phyloP scores from a whole-genome alignment of 2,113 vertebrate genomes.

The Pterocles burchelli region DNA sequence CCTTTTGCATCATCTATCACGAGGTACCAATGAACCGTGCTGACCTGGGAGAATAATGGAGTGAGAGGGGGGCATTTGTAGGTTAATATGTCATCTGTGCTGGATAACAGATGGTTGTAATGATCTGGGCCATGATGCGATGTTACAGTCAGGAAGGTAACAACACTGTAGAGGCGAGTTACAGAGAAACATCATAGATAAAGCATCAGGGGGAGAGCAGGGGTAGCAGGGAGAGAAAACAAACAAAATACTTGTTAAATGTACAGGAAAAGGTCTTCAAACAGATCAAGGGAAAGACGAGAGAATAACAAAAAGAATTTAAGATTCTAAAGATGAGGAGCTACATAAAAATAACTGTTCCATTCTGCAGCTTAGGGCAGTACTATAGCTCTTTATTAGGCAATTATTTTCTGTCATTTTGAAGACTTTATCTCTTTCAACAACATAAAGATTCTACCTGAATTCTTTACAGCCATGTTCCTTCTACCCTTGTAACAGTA shows the following conservation, averaged over 20 bases:
- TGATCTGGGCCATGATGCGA: neutral
- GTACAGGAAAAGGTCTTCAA: neutral
- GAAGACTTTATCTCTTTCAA: constrained; percentile 28
- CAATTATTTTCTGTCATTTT: constrained; percentile 59
- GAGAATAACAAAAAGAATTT: constrained; percentile 24
- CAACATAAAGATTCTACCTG: neutral
- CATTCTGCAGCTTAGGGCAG: constrained; percentile 42
- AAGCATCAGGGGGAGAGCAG: neutral
- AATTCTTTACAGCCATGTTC: neutral
- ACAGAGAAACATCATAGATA: neutral
- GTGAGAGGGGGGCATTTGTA: neutral
- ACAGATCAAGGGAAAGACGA: constrained; percentile 12
- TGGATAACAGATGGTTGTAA: constrained; percentile 15
- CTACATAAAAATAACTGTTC: constrained; percentile 48
- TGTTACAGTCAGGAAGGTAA: neutral
- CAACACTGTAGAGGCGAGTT: neutral
- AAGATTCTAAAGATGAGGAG: neutral
- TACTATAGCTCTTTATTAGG: constrained; percentile 49
- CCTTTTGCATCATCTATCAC: constrained; percentile 19
- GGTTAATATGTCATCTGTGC: constrained; percentile 16
- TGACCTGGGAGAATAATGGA: constrained; percentile 23
- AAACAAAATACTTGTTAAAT: neutral
- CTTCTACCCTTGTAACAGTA: neutral
- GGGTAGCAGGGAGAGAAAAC: neutral
- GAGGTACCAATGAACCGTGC: neutral